Evolutionary conservation across 1,140 invertebrate species (phyloP).

Genomic region (Mactra quadrangularis): DNA sequence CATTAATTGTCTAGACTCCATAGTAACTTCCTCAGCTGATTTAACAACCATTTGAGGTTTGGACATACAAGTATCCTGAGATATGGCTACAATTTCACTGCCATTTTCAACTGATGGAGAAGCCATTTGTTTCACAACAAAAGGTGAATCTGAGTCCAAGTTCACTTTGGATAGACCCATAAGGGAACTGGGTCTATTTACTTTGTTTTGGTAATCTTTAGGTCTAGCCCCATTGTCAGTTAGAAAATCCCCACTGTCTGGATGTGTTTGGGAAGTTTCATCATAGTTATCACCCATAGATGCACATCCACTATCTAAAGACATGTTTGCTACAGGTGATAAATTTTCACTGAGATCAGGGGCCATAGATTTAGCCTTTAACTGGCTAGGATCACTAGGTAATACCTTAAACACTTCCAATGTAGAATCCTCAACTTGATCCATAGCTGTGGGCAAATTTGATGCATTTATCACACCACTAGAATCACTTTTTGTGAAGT

Average conservation of each 20-base stretch:
- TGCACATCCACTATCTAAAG: conserved; percentile 57
- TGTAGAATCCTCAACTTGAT: conserved; percentile 11
- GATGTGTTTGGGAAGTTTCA: background rate
- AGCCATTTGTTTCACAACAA: conserved; percentile 6
- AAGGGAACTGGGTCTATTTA: conserved; percentile 28
- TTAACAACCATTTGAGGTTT: conserved; percentile 1
- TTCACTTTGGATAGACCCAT: conserved; percentile 34
- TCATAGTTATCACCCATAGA: conserved; percentile 36
- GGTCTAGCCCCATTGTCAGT: conserved; percentile 56
- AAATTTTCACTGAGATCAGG: conserved; percentile 19
- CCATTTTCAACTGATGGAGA: background rate
- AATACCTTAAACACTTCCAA: conserved; percentile 44
- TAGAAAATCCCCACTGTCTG: background rate
- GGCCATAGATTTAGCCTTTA: conserved; percentile 32
- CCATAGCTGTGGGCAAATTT: background rate
- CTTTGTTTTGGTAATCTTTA: conserved; percentile 52
- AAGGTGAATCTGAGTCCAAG: conserved; percentile 35
- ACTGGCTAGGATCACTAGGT: conserved; percentile 3
- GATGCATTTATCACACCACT: background rate
- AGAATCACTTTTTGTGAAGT: background rate
- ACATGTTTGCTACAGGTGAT: conserved; percentile 44
- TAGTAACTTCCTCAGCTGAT: background rate
- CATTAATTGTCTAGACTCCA: conserved; percentile 41
- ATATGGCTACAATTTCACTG: conserved; percentile 5
- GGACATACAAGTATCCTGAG: background rate